Percentiles rank a stretch among this genome's conserved stretches.
Conservation (phyloP, 2,888 invertebrate genomes). For the Phyllotreta striolata region DNA sequence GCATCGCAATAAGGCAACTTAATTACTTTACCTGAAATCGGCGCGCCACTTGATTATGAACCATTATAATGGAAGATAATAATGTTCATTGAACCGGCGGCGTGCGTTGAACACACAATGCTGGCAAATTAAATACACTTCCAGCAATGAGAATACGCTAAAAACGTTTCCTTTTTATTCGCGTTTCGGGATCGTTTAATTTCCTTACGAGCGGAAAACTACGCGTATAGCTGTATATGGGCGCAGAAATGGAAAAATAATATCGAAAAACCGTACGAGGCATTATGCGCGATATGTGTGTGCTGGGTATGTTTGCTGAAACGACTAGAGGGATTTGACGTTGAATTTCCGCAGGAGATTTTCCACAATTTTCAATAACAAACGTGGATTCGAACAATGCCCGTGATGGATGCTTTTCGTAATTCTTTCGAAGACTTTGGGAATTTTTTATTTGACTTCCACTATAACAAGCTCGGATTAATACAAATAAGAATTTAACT, state of each 20-base stretch:
- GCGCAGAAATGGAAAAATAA: constrained; percentile 26
- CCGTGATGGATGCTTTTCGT: constrained; percentile 28
- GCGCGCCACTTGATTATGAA: constrained; percentile 40
- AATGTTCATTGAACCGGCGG: constrained; percentile 29
- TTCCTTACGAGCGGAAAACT: constrained; percentile 27
- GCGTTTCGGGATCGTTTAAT: constrained; percentile 23
- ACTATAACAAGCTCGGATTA: too few species aligned
- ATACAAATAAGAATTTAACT: too few species aligned
- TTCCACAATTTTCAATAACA: constrained; percentile 32
- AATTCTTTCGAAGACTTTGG: constrained; percentile 23
- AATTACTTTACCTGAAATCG: constrained; percentile 36
- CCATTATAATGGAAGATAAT: constrained; percentile 40
- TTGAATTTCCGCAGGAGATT: constrained; percentile 26
- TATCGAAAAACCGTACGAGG: constrained; percentile 12
- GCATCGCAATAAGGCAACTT: constrained; percentile 34
- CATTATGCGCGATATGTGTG: constrained; percentile 1
- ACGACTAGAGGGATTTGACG: constrained; percentile 35
- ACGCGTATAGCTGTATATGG: constrained; percentile 18
- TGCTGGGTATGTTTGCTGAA: constrained; percentile 28
- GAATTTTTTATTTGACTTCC: too few species aligned
- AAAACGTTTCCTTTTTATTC: too few species aligned
- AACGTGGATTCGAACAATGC: constrained; percentile 31
- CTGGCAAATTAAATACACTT: too few species aligned
- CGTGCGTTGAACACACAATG: constrained; percentile 27
- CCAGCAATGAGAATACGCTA: too few species aligned